These are phyloP conservation scores for Muraenolepis orangiensis DNA, from an alignment of 2,797 vertebrate species.

Conservation along the genomic window DNA sequence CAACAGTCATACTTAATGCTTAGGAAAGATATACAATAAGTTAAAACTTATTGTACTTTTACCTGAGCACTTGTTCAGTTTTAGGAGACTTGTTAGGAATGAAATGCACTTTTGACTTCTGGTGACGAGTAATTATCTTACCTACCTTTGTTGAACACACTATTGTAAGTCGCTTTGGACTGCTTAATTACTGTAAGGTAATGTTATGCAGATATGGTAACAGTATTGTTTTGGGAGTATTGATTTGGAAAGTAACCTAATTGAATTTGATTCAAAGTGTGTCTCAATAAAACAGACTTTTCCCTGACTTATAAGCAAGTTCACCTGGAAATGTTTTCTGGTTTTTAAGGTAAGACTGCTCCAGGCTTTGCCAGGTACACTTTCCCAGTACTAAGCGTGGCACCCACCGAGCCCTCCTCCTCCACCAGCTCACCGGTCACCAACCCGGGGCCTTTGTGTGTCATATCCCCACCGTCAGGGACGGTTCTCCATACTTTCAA, in stretches of 20 bases:
- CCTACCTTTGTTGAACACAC: too few species aligned
- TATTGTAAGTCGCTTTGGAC: too few species aligned
- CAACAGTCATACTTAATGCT: not conserved
- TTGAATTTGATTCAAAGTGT: not conserved
- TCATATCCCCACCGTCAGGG: conserved; percentile 72
- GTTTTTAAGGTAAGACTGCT: conserved; percentile 47
- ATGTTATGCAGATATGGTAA: too few species aligned
- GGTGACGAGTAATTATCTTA: too few species aligned
- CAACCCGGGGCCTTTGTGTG: conserved; percentile 56
- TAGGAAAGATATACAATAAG: too few species aligned
- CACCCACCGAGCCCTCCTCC: conserved; percentile 23
- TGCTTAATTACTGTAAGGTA: too few species aligned
- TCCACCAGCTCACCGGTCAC: conserved; percentile 11
- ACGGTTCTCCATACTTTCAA: conserved; percentile 78
- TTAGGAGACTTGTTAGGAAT: too few species aligned
- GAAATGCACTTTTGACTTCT: too few species aligned
- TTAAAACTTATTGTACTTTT: too few species aligned
- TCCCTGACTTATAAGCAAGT: not conserved
- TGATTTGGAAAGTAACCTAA: not conserved
- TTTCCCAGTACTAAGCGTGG: conserved; percentile 50
- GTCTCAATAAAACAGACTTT: not conserved
- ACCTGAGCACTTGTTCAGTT: too few species aligned
- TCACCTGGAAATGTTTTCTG: not conserved
- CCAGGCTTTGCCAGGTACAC: conserved; percentile 58
- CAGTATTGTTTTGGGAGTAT: not conserved